Conservation (phyloP, 2,113 vertebrate genomes). For the Ameiurus melas region DNA sequence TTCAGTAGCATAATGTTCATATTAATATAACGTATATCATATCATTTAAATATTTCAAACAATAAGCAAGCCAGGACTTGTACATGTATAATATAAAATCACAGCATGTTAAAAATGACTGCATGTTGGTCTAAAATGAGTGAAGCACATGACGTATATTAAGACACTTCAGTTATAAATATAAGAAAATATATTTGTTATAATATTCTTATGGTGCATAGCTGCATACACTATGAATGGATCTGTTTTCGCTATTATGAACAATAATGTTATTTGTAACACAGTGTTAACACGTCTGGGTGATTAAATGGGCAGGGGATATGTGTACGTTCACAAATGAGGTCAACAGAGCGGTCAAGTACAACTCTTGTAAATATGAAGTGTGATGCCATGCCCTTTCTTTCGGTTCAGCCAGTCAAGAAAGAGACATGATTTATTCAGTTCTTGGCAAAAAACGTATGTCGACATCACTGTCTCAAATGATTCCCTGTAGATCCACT, state of each 20-base stretch:
- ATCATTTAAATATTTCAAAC: neutral
- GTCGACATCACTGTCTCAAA: conserved; percentile 39
- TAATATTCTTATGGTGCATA: neutral
- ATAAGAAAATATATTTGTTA: neutral
- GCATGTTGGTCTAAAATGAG: neutral
- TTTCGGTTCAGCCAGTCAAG: conserved; percentile 47
- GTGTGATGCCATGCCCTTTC: conserved; percentile 48
- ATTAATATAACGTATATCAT: neutral
- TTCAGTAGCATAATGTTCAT: neutral
- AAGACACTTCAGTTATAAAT: neutral
- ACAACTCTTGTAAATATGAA: conserved; percentile 48
- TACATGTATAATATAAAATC: neutral
- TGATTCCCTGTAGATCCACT: conserved; percentile 39
- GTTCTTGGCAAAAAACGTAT: conserved; percentile 33
- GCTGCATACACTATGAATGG: neutral
- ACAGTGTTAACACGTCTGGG: neutral
- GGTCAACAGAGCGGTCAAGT: conserved; percentile 29
- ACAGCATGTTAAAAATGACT: neutral
- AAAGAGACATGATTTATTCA: conserved; percentile 43
- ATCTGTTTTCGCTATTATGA: conserved; percentile 7
- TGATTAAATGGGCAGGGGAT: neutral
- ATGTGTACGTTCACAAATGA: conserved; percentile 29
- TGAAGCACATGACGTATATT: neutral
- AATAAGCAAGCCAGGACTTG: neutral
- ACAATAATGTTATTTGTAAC: conserved; percentile 29